Conservation (phyloP, 2,797 vertebrate genomes). For the Labroides dimidiatus region DNA sequence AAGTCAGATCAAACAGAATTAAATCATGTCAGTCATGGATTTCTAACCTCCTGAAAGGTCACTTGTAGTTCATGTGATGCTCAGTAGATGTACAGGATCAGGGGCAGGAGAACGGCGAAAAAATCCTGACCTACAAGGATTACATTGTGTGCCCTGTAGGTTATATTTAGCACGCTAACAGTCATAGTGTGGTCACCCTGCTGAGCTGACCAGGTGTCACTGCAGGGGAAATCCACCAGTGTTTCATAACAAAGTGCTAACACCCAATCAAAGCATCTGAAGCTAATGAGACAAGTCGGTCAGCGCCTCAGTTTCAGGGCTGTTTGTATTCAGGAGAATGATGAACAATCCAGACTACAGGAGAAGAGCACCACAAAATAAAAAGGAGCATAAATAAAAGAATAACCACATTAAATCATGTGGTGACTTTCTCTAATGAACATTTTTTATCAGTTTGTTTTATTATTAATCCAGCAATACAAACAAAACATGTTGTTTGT, state of each 20-base stretch:
- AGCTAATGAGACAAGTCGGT: slow-evolving; percentile 18
- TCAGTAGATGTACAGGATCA: slow-evolving; percentile 34
- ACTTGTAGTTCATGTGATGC: slow-evolving; percentile 11
- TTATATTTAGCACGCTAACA: slow-evolving; percentile 59
- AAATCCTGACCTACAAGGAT: slow-evolving; percentile 40
- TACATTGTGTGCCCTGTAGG: slow-evolving; percentile 27
- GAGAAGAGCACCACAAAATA: no score
- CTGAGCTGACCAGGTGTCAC: slow-evolving; percentile 41
- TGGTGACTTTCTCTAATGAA: background rate
- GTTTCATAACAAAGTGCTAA: slow-evolving; percentile 55
- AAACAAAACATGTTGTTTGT: no score
- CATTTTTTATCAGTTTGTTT: no score
- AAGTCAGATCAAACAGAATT: slow-evolving; percentile 15
- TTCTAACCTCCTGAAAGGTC: slow-evolving; percentile 22
- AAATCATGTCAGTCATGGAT: slow-evolving; percentile 21
- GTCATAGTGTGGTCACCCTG: slow-evolving; percentile 20
- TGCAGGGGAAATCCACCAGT: slow-evolving; percentile 47
- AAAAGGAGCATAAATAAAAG: no score
- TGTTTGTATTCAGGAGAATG: no score
- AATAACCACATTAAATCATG: no score
- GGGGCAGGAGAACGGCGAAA: slow-evolving; percentile 22
- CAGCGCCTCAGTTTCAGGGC: no score
- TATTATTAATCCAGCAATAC: no score
- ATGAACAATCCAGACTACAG: no score
- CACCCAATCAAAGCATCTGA: slow-evolving; percentile 61